Percentiles rank a stretch among this genome's conserved stretches.
These are phyloP conservation scores for Trachemys scripta DNA, from an alignment of 2,113 vertebrate species.

Conservation along the genomic window DNA sequence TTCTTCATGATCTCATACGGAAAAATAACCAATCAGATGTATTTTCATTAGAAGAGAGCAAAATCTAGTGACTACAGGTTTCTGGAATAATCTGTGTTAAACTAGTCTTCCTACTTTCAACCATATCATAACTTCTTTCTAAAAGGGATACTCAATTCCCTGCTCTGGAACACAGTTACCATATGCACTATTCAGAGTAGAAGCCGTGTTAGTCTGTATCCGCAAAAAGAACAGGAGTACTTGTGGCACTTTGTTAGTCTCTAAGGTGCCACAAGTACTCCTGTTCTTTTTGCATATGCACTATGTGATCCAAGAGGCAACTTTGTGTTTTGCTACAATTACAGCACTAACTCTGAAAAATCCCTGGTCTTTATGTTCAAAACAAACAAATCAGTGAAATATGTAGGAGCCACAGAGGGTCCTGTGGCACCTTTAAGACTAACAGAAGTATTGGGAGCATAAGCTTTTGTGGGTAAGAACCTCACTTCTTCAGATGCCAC, in stretches of 20 bases:
- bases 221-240: too few species aligned
- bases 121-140: background rate
- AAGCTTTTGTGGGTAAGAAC: too few species aligned
- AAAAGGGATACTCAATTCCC: background rate
- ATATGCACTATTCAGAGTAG: background rate
- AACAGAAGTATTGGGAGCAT: too few species aligned
- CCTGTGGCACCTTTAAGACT: too few species aligned
- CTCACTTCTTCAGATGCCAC: too few species aligned
- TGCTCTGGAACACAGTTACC: background rate
- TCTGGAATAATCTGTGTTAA: background rate
- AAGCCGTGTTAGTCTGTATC: too few species aligned
- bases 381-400: too few species aligned
- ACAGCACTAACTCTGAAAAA: background rate
- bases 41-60: background rate
- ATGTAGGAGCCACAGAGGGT: background rate
- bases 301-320: background rate
- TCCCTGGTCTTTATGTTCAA: background rate
- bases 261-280: too few species aligned
- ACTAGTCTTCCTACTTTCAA: background rate
- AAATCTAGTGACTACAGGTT: background rate
- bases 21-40: background rate
- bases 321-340: rapidly evolving
- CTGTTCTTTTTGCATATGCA: background rate
- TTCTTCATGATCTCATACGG: background rate
- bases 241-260: too few species aligned